Evolutionary conservation across 1,140 invertebrate genomes (phyloP).

Genomic region (Xylocopa sonorina): DNA sequence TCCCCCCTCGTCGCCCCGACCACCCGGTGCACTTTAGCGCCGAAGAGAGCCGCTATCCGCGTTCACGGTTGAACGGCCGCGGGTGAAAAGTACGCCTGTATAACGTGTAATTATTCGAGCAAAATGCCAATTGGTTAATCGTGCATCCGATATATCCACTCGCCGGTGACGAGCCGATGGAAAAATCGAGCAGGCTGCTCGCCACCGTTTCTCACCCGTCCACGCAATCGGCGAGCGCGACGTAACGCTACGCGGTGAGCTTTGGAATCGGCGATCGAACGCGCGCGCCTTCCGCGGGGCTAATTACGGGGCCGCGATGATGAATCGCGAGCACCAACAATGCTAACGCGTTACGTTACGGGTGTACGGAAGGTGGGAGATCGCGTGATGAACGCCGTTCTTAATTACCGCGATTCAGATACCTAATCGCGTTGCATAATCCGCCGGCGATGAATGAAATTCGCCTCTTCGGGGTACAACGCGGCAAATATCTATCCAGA

Average conservation of each 20-base stretch:
- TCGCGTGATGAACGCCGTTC: slow-evolving; percentile 1
- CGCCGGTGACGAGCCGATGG: slow-evolving; percentile 38
- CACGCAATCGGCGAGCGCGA: too few species aligned
- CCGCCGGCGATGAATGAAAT: slow-evolving; percentile 13
- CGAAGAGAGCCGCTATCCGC: slow-evolving; percentile 50
- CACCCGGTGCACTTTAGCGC: slow-evolving; percentile 48
- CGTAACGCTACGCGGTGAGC: not conserved
- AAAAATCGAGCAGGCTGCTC: slow-evolving; percentile 39
- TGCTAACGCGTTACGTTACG: not conserved
- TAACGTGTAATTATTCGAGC: slow-evolving; percentile 66
- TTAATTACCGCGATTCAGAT: slow-evolving; percentile 17
- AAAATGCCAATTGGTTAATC: slow-evolving; percentile 67
- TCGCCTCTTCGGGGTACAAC: not conserved
- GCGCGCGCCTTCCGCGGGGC: not conserved
- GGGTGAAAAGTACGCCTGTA: slow-evolving; percentile 60
- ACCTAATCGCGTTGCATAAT: slow-evolving; percentile 26
- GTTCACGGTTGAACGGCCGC: slow-evolving; percentile 65
- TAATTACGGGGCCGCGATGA: not conserved
- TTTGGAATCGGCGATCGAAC: not conserved
- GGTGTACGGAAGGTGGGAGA: not conserved
- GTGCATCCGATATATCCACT: slow-evolving; percentile 61
- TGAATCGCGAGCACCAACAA: not conserved
- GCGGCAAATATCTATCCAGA: not conserved
- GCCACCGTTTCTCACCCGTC: not conserved
- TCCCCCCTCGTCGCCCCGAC: not conserved